phyloP scores from a whole-genome alignment of 2,797 vertebrate species.

The Sebastolobus altivelis region DNA sequence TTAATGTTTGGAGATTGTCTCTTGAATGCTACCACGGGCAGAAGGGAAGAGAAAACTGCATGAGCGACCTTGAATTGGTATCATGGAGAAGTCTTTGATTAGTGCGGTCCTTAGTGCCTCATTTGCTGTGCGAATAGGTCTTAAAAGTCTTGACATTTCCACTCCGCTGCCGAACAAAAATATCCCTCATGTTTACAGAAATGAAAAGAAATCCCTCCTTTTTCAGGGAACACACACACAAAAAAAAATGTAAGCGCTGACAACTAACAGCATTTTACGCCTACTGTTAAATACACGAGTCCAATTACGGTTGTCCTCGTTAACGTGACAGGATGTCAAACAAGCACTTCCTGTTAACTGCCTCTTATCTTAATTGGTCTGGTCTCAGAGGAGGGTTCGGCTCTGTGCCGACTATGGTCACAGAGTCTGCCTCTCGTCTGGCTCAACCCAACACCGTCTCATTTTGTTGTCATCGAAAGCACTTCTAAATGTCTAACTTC shows the following conservation, averaged over 20 bases:
- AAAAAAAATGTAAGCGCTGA: constrained; percentile 41
- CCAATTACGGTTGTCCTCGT: constrained; percentile 81
- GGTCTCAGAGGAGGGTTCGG: constrained; percentile 80
- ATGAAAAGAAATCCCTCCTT: constrained; percentile 25
- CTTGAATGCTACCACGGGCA: not conserved
- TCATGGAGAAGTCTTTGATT: constrained; percentile 2
- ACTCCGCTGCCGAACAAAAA: constrained; percentile 1
- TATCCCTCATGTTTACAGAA: constrained; percentile 42
- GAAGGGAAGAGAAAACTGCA: not conserved
- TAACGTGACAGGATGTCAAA: constrained; percentile 88
- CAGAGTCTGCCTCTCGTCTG: constrained; percentile 80
- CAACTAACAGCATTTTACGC: constrained; percentile 71
- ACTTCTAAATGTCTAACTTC: constrained; percentile 31
- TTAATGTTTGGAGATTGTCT: not conserved
- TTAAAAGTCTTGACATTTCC: constrained; percentile 47
- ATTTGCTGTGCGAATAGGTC: constrained; percentile 20
- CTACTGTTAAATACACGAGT: constrained; percentile 74
- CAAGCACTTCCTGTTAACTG: constrained; percentile 88
- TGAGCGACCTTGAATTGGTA: not conserved
- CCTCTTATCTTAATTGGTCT: constrained; percentile 87
- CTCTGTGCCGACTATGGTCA: constrained; percentile 58
- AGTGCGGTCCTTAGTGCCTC: constrained; percentile 20
- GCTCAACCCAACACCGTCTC: constrained; percentile 52
- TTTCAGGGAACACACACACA: not conserved
- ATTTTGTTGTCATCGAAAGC: constrained; percentile 68